Conservation (phyloP, 2,113 vertebrate genomes). For the Glareola pratincola region DNA sequence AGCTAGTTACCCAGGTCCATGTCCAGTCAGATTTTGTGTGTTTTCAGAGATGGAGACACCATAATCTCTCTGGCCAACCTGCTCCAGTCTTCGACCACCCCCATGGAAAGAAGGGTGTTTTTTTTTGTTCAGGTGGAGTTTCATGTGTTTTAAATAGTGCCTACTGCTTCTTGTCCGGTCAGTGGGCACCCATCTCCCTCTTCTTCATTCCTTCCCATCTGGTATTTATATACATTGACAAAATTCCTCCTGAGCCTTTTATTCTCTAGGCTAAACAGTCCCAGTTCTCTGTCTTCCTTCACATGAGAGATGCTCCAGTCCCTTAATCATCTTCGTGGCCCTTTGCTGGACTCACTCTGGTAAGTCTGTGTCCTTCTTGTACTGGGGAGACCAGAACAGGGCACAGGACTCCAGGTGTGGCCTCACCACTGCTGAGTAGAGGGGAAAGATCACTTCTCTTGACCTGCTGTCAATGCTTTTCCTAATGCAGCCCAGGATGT, state of each 20-base stretch:
- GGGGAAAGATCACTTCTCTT: background rate
- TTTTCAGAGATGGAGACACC: background rate
- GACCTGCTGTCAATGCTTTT: background rate
- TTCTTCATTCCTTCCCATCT: background rate
- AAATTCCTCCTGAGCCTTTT: background rate
- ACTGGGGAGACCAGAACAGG: background rate
- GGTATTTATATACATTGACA: background rate
- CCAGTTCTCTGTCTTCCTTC: background rate
- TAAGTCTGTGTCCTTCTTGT: background rate
- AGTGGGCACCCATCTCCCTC: background rate
- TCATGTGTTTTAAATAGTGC: background rate
- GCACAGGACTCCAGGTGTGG: background rate
- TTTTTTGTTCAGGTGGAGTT: background rate
- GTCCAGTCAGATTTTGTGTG: background rate
- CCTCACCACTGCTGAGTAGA: background rate
- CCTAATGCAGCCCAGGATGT: background rate
- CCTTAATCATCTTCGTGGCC: background rate
- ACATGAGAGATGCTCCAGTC: background rate
- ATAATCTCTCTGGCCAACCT: background rate
- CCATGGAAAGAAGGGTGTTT: background rate
- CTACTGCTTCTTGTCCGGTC: background rate
- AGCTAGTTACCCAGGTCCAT: fast-evolving
- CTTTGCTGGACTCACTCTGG: background rate
- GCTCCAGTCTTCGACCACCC: background rate
- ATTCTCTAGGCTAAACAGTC: background rate